Conservation (phyloP, 2,113 vertebrate genomes). For the Macroglossus sobrinus region DNA sequence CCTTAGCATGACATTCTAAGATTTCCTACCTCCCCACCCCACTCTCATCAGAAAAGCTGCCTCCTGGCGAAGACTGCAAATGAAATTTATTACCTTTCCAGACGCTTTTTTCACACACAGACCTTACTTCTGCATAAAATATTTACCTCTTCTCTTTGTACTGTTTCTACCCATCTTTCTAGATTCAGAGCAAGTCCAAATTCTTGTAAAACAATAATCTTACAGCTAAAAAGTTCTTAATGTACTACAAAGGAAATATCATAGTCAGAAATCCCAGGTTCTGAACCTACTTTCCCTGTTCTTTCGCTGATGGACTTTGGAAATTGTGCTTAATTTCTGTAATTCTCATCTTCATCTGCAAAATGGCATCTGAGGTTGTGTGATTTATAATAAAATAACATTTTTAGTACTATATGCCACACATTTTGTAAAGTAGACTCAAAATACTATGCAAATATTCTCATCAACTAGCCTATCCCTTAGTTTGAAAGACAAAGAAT, state of each 20-base stretch:
- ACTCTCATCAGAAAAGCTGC: not conserved
- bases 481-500: slow-evolving; percentile 50
- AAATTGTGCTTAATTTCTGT: not conserved
- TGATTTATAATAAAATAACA: not conserved
- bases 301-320: not conserved
- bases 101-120: not conserved
- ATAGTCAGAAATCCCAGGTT: not conserved
- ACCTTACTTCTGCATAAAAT: not conserved
- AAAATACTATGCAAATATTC: not conserved
- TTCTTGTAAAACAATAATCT: not conserved
- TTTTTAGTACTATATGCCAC: not conserved
- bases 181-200: not conserved
- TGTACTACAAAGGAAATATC: not conserved
- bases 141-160: not conserved
- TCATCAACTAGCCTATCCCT: not conserved
- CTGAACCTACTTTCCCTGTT: not conserved
- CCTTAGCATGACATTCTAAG: not conserved
- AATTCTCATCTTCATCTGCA: not conserved
- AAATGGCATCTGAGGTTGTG: not conserved
- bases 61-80: not conserved
- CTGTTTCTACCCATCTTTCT: not conserved
- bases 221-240: not conserved
- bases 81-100: not conserved
- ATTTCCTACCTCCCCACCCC: not conserved
- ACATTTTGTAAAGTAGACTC: not conserved